These are phyloP conservation scores for Nerophis lumbriciformis DNA, from an alignment of 2,113 vertebrate genomes.

Conservation along the genomic window DNA sequence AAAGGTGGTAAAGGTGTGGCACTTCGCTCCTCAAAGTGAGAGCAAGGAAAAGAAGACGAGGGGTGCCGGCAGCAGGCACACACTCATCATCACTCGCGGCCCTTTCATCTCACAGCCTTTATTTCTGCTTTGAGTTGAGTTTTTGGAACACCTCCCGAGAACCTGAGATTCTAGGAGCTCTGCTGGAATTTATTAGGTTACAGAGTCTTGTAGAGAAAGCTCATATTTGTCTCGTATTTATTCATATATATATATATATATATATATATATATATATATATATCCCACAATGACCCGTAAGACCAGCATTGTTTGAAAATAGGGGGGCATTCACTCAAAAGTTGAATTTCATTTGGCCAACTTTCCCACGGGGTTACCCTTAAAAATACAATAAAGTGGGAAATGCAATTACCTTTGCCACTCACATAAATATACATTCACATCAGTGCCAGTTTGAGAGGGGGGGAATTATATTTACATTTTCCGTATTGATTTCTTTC, in stretches of 20 bases:
- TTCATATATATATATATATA: too few species aligned
- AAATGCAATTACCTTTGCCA: constrained; percentile 53
- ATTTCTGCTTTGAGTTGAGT: constrained; percentile 57
- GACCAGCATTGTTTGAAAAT: not conserved
- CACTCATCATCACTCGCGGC: constrained; percentile 35
- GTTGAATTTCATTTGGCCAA: constrained; percentile 14
- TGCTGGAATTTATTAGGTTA: constrained; percentile 24
- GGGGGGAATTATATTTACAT: constrained; percentile 48
- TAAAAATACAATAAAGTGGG: constrained; percentile 52
- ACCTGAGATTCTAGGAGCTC: constrained; percentile 24
- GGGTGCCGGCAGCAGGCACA: constrained; percentile 13
- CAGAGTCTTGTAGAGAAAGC: constrained; percentile 9
- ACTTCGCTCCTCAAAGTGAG: constrained; percentile 17
- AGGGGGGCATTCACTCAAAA: not conserved
- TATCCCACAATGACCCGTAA: not conserved
- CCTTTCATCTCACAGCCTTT: constrained; percentile 52
- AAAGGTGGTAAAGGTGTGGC: constrained; percentile 28
- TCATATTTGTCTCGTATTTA: too few species aligned
- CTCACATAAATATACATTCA: constrained; percentile 59
- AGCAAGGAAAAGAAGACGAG: constrained; percentile 14
- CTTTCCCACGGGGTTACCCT: constrained; percentile 40
- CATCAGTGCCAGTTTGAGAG: constrained; percentile 23
- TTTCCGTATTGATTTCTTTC: constrained; percentile 59
- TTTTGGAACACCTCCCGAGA: constrained; percentile 35
- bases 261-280: not conserved